A percentile compares a stretch with the other conserved stretches of the same genome.
These are phyloP conservation scores for Tetropium fuscum DNA, from an alignment of 2,888 invertebrate species.

Conservation along the genomic window DNA sequence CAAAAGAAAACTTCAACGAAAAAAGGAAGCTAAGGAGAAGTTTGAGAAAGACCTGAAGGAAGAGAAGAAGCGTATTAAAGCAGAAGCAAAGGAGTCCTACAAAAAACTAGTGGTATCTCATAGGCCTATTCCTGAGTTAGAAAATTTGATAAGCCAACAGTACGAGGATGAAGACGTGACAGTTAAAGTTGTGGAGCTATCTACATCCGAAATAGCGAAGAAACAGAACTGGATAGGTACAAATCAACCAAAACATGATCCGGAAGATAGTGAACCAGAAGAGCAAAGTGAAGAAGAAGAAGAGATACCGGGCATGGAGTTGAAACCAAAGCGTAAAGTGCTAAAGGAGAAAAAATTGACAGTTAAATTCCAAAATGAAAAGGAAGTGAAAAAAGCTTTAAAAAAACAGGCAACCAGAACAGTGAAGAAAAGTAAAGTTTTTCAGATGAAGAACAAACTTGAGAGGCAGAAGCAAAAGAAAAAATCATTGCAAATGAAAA, in stretches of 20 bases:
- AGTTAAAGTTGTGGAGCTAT: constrained; percentile 82
- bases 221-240: constrained; percentile 80
- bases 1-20: constrained; percentile 82
- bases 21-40: constrained; percentile 80
- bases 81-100: constrained; percentile 79
- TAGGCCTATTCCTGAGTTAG: constrained; percentile 77
- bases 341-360: constrained; percentile 52
- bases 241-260: constrained; percentile 68
- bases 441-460: constrained; percentile 79
- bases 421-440: constrained; percentile 82
- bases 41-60: constrained; percentile 78
- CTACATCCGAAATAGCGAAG: constrained; percentile 77
- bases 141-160: constrained; percentile 76
- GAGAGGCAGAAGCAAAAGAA: constrained; percentile 79
- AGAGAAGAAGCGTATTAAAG: constrained; percentile 80
- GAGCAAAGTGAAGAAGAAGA: constrained; percentile 55
- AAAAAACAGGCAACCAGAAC: constrained; percentile 80
- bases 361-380: constrained; percentile 68
- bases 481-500: constrained; percentile 69
- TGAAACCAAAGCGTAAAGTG: constrained; percentile 47
- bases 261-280: constrained; percentile 56
- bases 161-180: constrained; percentile 83
- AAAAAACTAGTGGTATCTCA: constrained; percentile 80
- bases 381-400: constrained; percentile 77
- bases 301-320: constrained; percentile 66